phyloP scores from a whole-genome alignment of 1,140 invertebrate species.

The Macrobrachium nipponense region DNA sequence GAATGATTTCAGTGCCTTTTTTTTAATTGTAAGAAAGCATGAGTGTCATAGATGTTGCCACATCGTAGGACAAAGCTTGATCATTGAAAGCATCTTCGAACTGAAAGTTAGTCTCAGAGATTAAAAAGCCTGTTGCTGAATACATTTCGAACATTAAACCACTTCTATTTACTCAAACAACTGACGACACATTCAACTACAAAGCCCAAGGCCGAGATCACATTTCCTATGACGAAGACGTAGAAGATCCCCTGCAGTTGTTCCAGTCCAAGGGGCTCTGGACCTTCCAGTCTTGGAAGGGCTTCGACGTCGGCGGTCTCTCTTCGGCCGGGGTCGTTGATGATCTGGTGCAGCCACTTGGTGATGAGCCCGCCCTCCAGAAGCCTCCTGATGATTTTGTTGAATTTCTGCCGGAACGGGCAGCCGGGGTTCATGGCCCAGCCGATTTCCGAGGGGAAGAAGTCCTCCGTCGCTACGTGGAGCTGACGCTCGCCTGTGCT shows the following conservation, averaged over 20 bases:
- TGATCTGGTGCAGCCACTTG: slow-evolving; percentile 45
- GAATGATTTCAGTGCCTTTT: too few species aligned
- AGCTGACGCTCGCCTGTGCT: slow-evolving; percentile 41
- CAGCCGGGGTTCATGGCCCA: slow-evolving; percentile 54
- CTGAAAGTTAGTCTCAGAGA: background rate
- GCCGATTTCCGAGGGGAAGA: slow-evolving; percentile 54
- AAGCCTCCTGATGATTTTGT: slow-evolving; percentile 34
- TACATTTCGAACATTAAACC: too few species aligned
- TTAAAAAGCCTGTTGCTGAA: background rate
- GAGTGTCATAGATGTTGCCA: too few species aligned
- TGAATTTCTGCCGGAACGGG: slow-evolving; percentile 40
- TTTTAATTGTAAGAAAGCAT: too few species aligned
- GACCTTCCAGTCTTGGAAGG: background rate
- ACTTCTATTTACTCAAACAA: background rate
- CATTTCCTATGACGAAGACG: slow-evolving; percentile 16
- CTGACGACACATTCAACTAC: background rate
- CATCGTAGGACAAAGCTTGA: background rate
- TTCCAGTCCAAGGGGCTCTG: slow-evolving; percentile 8
- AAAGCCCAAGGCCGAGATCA: background rate
- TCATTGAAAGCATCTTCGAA: background rate
- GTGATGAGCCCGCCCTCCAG: slow-evolving; percentile 46
- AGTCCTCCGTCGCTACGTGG: slow-evolving; percentile 47
- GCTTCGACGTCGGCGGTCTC: background rate
- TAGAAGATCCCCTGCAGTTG: slow-evolving; percentile 39
- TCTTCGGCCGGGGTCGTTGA: slow-evolving; percentile 42